Percentiles rank a stretch among this genome's conserved stretches.
Evolutionary conservation across 2,888 invertebrate species (phyloP).

Genomic region (Altica lythri): DNA sequence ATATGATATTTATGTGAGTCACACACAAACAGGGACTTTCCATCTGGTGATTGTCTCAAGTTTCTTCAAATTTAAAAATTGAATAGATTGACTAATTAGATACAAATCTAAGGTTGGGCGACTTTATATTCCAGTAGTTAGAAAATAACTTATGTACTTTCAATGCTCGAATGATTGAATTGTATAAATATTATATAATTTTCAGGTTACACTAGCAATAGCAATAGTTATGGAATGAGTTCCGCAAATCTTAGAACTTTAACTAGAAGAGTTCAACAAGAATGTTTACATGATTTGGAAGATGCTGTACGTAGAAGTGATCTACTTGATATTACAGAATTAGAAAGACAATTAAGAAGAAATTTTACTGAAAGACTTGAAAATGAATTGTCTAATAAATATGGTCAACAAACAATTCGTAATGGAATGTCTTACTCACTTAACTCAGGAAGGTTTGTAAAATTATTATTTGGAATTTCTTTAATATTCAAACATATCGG

Average conservation of each 20-base stretch:
- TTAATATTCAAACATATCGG: too few relatives aligned
- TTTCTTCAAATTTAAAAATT: too few relatives aligned
- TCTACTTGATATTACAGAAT: constrained; percentile 38
- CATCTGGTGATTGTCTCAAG: too few relatives aligned
- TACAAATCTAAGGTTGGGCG: too few relatives aligned
- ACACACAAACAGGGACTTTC: too few relatives aligned
- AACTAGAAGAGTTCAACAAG: constrained; percentile 47
- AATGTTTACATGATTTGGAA: constrained; percentile 48
- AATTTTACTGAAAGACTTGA: constrained; percentile 51
- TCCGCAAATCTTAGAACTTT: constrained; percentile 40
- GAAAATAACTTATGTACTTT: too few relatives aligned
- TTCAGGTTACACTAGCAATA: constrained; percentile 20
- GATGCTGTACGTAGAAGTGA: constrained; percentile 40
- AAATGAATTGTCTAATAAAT: constrained; percentile 44
- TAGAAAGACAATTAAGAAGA: constrained; percentile 50
- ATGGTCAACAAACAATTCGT: constrained; percentile 44
- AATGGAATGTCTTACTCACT: constrained; percentile 47
- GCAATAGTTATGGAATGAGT: constrained; percentile 30
- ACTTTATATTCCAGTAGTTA: too few relatives aligned
- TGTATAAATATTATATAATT: too few relatives aligned
- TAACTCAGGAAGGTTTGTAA: constrained; percentile 37
- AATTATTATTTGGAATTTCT: too few relatives aligned
- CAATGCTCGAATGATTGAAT: too few relatives aligned
- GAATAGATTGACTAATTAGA: too few relatives aligned
- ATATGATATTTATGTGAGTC: too few relatives aligned